Evolutionary conservation across 1,140 invertebrate species (phyloP), one percentile per base, ranked within the genome.

Genomic region (Cataglyphis hispanica): DNA sequence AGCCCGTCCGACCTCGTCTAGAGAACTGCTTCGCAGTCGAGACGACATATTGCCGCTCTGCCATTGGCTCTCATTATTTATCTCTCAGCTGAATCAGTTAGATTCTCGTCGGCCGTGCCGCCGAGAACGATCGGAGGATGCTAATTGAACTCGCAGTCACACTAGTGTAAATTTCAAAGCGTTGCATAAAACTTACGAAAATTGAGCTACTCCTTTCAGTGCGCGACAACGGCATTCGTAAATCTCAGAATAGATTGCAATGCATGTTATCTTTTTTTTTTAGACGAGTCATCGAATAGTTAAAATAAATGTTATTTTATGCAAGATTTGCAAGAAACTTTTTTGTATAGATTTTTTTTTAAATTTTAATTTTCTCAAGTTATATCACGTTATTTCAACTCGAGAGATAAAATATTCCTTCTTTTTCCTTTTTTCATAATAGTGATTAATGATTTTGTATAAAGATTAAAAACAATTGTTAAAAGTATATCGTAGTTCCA

Each of bases 41-140:
- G 93, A 87, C 94, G 93, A 87, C 94, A 92, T 92, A 93, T 43
- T 92, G 93, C 93, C 93, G 93, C 94, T 95, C 94, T 95, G 93
- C 93, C 91, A 95, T 95, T 95, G 94, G 93, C 94, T 95, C 94
- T 95, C 94, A 95, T 95, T 95, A 95, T 95, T 94, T 87, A 94
- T 94, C 93, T 95, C 92, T 94, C 91, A 94, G 92, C 90, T 91
- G 75, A 84, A 84, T 85, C 74, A 83, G 43, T 88, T 86, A 86
- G 46, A 56, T 60, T 61, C 40, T 25, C 19, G 19, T 74, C 53
- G 87, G 81, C 75, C 72, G 83, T 60, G 67, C 63, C 43, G 56
- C 60, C 66, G 43, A 78, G 43, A n/a, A 84, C 69, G 70, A 60
- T 50, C 69, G 67, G 25, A 56, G 58, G 56, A 75, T 50, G 56